phyloP scores from a whole-genome alignment of 1,140 invertebrate genomes.

The Coenobita brevimanus region DNA sequence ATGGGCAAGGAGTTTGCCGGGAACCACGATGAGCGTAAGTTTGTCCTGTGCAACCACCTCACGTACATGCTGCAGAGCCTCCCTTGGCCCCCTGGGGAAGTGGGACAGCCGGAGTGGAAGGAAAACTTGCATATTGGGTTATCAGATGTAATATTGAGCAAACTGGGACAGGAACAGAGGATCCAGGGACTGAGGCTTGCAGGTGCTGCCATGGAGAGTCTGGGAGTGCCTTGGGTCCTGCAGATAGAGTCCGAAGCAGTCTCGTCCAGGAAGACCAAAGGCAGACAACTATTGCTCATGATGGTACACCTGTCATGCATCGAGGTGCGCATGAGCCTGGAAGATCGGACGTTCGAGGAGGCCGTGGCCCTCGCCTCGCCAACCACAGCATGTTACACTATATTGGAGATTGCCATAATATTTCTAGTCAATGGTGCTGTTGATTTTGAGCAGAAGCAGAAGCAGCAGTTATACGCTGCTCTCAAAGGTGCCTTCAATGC shows the following conservation, averaged over 20 bases:
- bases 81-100: constrained; percentile 38
- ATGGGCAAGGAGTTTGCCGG: constrained; percentile 89
- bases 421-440: constrained; percentile 86
- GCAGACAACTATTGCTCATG: constrained; percentile 83
- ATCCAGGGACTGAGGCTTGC: constrained; percentile 90
- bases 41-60: constrained; percentile 86
- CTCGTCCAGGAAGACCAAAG: constrained; percentile 74
- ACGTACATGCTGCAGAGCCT: constrained; percentile 84
- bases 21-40: constrained; percentile 89
- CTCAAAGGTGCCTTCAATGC: constrained; percentile 91
- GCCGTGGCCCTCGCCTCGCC: constrained; percentile 80
- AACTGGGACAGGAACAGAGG: constrained; percentile 88
- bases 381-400: constrained; percentile 86
- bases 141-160: constrained; percentile 86
- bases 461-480: constrained; percentile 87
- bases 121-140: constrained; percentile 72
- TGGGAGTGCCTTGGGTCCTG: constrained; percentile 77
- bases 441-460: constrained; percentile 90
- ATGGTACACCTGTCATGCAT: constrained; percentile 90
- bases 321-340: constrained; percentile 93
- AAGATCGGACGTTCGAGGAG: constrained; percentile 85
- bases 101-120: constrained; percentile 73
- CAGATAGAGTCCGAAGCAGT: constrained; percentile 74
- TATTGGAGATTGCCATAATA: constrained; percentile 86
- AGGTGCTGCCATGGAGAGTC: constrained; percentile 83